A percentile compares a stretch with the other conserved stretches of the same genome.
Conservation (phyloP, 2,888 invertebrate genomes). For the Aspidiotus rigidus region DNA sequence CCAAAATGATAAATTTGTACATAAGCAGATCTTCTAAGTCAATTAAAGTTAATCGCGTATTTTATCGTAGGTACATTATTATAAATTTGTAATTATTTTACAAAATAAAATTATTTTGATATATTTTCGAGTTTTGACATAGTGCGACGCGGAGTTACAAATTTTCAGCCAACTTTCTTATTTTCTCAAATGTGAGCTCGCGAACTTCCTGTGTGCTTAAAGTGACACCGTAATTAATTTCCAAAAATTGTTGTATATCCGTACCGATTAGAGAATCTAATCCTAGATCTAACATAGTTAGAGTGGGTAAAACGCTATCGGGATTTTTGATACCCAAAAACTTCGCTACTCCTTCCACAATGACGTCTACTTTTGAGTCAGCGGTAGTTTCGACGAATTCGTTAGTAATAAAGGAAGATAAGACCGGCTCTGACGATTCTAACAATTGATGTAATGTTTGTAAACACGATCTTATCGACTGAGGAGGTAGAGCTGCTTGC, state of each 20-base stretch:
- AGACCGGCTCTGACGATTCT: background rate
- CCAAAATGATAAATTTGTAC: no score
- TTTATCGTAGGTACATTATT: no score
- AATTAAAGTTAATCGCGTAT: no score
- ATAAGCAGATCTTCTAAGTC: no score
- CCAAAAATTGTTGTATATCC: constrained; percentile 86
- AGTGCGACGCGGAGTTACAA: background rate
- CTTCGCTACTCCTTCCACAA: constrained; percentile 32
- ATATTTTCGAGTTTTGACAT: background rate
- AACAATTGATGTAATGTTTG: constrained; percentile 16
- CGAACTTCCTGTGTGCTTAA: constrained; percentile 79
- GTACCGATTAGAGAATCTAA: constrained; percentile 97
- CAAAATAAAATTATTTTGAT: no score
- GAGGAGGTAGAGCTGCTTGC: background rate
- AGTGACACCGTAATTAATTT: constrained; percentile 77
- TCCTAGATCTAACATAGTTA: constrained; percentile 78
- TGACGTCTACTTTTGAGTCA: constrained; percentile 25
- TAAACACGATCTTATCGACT: constrained; percentile 13
- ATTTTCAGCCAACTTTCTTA: constrained; percentile 43
- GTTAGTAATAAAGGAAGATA: constrained; percentile 15
- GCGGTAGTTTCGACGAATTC: background rate
- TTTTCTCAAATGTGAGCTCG: constrained; percentile 61
- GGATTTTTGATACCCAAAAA: constrained; percentile 49
- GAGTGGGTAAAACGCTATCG: constrained; percentile 59
- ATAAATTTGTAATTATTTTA: no score